These are phyloP conservation scores for Poecilia latipinna DNA, from an alignment of 2,113 vertebrate species.

Conservation along the genomic window DNA sequence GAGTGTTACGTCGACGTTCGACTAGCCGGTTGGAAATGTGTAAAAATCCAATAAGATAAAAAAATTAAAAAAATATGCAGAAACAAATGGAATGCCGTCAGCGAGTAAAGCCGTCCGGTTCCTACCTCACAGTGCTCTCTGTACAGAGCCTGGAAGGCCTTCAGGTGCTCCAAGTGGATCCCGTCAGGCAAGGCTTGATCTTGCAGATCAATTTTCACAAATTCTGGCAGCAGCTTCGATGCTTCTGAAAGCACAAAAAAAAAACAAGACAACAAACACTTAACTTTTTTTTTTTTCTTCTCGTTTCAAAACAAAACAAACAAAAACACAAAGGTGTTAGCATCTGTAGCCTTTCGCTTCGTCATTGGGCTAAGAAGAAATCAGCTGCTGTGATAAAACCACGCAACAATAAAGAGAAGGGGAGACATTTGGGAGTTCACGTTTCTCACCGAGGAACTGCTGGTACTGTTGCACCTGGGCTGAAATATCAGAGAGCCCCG, in stretches of 20 bases:
- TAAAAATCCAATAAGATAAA: background rate
- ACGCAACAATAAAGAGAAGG: background rate
- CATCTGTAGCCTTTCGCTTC: background rate
- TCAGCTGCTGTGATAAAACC: background rate
- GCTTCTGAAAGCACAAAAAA: constrained; percentile 75
- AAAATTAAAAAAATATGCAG: background rate
- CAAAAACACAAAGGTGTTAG: background rate
- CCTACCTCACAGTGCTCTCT: constrained; percentile 92
- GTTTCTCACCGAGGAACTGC: constrained; percentile 88
- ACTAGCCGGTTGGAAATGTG: too few species aligned
- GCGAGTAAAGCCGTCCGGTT: too few species aligned
- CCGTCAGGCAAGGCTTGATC: constrained; percentile 84
- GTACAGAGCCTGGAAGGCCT: constrained; percentile 89
- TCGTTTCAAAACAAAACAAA: too few species aligned
- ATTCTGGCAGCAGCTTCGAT: constrained; percentile 85
- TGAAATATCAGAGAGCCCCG: constrained; percentile 86
- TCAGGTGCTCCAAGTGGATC: constrained; percentile 82
- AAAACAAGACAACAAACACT: too few species aligned
- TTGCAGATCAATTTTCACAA: constrained; percentile 85
- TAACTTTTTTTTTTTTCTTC: too few species aligned
- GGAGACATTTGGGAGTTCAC: background rate
- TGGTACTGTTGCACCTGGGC: constrained; percentile 93
- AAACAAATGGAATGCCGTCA: background rate
- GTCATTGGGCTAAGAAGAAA: background rate
- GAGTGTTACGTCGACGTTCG: background rate